Evolutionary conservation across 2,888 invertebrate species (phyloP).

Genomic region (Bhutanitis thaidina): DNA sequence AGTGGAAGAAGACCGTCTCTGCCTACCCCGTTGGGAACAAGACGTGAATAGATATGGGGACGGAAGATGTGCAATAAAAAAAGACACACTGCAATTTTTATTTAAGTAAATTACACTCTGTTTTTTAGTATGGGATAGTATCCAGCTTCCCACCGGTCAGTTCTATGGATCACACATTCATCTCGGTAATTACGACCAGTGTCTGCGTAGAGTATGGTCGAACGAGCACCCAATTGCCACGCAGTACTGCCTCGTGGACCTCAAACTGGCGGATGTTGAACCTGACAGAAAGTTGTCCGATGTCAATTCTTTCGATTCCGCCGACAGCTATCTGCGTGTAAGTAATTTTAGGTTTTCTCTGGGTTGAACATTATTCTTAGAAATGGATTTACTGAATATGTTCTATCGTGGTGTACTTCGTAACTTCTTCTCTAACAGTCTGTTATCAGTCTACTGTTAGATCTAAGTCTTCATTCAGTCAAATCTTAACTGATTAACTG

Average conservation of each 20-base stretch:
- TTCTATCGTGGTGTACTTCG: no score
- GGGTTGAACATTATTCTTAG: no score
- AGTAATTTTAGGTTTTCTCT: no score
- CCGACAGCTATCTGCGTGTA: conserved; percentile 11
- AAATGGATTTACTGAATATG: no score
- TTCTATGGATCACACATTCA: conserved; percentile 36
- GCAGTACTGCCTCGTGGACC: conserved; percentile 42
- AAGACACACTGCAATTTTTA: not conserved
- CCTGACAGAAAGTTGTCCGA: not conserved
- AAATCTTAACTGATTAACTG: no score
- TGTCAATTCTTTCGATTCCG: conserved; percentile 4
- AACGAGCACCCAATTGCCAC: conserved; percentile 29
- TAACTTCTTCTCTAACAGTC: no score
- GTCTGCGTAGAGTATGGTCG: conserved; percentile 34
- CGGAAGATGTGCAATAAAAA: no score
- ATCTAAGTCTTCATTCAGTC: no score
- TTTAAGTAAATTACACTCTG: not conserved
- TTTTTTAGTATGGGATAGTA: conserved; percentile 43
- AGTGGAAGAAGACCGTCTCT: no score
- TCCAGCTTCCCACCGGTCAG: conserved; percentile 37
- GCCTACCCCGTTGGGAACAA: no score
- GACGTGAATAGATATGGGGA: no score
- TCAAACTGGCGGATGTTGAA: conserved; percentile 20
- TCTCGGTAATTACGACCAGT: conserved; percentile 45
- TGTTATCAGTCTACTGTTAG: no score